Evolutionary conservation across 2,888 invertebrate species (phyloP).

Genomic region (Galeopsomyia nigrocyanea): DNA sequence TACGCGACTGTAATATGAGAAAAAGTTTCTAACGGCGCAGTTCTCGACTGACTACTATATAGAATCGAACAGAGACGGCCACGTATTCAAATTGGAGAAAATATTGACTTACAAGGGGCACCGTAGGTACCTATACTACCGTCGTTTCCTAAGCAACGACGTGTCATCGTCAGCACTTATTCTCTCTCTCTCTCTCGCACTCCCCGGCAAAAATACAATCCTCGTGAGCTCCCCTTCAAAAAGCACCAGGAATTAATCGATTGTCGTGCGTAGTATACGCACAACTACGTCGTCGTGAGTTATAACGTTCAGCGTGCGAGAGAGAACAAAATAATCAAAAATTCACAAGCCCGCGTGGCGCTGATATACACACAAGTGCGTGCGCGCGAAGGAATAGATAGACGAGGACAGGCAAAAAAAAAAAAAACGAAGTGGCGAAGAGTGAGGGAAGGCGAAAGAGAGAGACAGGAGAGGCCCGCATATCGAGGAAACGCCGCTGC

Average conservation of each 20-base stretch:
- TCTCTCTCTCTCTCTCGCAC: background rate
- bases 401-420: background rate
- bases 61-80: no score
- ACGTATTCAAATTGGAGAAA: no score
- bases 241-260: conserved; percentile 19
- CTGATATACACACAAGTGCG: no score
- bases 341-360: background rate
- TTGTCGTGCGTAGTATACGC: conserved; percentile 11
- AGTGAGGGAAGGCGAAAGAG: conserved; percentile 6
- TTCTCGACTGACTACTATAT: no score
- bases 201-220: conserved; percentile 5
- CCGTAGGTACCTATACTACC: no score
- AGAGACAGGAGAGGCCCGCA: conserved; percentile 17
- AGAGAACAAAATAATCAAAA: conserved; percentile 1
- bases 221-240: conserved; percentile 1
- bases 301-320: background rate
- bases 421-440: background rate
- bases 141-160: conserved; percentile 27
- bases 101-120: no score
- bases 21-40: no score
- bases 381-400: background rate
- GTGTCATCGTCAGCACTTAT: conserved; percentile 24
- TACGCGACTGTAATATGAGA: no score
- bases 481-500: conserved; percentile 25
- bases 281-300: background rate